Base-by-base conservation (phyloP, 2,113 vertebrate species). In the Stomatorhinus ivindoensis region DNA sequence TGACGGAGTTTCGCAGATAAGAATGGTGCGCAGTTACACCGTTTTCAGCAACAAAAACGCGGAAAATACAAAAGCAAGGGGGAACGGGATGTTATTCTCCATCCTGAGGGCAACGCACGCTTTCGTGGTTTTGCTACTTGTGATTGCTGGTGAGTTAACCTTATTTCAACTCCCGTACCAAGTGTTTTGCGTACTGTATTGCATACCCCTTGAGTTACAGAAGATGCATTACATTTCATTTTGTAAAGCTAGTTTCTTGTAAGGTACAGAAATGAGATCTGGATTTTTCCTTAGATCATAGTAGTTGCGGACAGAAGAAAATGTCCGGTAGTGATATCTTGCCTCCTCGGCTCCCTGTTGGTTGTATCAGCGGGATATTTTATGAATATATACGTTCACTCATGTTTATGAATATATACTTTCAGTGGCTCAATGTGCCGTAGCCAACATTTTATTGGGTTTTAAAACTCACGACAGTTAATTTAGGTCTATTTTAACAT, bases 61-160 rank as follows among this genome's bases (percentile, higher is more conserved):
- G 65, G 39, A 27, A 87, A 51, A 55, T 90, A 73, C 46, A 15
- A 80, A 73, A n/a, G 7, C 55, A 27, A 76, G 35, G 8, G 53
- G 10, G 39, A 27, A 65, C 44, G 39, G 53, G 51, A 88, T 87
- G 86, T 58, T 61, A 17, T 47, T 61, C 42, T 48, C 35, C 51
- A 58, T 55, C 39, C n/a, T 53, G 55, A 87, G 27, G 35, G 44
- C 24, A 17, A 58, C 86, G 31, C 50, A 87, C 47, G 42, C 19
- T 0, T 80, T 31, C 19, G 6, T 87, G n/a, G 47, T 76, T 10
- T 65, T 90, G n/a, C 39, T 89, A 1, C 35, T 90, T 88, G 51
- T 82, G 69, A 47, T 83, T 27, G 4, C 55, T 39, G 89, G 89
- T 90, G 86, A 90, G 89, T 90, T 55, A 83, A 44, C 48, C 84